Conservation (phyloP, 2,888 invertebrate species). For the Eristalinus aeneus region DNA sequence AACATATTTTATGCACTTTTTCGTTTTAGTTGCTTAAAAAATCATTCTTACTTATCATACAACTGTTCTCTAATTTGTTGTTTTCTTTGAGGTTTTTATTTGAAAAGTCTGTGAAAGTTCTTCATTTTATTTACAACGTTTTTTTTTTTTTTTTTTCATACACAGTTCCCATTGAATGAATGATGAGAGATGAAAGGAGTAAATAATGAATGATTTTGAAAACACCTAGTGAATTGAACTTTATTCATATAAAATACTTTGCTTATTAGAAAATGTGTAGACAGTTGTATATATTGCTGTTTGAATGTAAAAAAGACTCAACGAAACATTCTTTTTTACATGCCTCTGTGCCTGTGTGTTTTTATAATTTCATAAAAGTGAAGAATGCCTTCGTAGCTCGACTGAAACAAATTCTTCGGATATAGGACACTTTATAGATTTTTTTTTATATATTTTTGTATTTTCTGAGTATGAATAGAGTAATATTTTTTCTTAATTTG, state of each 20-base stretch:
- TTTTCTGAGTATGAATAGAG: not conserved
- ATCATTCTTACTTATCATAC: conserved; percentile 3
- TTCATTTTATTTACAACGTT: conserved; percentile 20
- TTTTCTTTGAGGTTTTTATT: conserved; percentile 10
- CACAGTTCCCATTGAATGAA: not conserved
- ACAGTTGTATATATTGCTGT: not conserved
- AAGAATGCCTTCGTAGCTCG: not conserved
- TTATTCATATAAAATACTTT: not conserved
- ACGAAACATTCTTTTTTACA: not conserved
- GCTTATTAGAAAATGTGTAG: not conserved
- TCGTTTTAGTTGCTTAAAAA: conserved; percentile 16
- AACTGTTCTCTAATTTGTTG: conserved; percentile 21
- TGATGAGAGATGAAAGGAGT: not conserved
- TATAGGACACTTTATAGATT: not conserved
- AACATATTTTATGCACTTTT: conserved; percentile 17
- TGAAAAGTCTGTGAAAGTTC: conserved; percentile 11
- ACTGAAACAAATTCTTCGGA: not conserved
- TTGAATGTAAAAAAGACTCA: not conserved
- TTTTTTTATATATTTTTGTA: not conserved
- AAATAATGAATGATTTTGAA: not conserved
- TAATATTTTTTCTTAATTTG: not conserved
- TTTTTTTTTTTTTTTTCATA: not conserved
- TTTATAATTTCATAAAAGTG: not conserved
- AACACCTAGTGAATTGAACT: not conserved
- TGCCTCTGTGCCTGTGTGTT: not conserved